phyloP scores from a whole-genome alignment of 2,888 invertebrate species.

The Ceramica pisi region DNA sequence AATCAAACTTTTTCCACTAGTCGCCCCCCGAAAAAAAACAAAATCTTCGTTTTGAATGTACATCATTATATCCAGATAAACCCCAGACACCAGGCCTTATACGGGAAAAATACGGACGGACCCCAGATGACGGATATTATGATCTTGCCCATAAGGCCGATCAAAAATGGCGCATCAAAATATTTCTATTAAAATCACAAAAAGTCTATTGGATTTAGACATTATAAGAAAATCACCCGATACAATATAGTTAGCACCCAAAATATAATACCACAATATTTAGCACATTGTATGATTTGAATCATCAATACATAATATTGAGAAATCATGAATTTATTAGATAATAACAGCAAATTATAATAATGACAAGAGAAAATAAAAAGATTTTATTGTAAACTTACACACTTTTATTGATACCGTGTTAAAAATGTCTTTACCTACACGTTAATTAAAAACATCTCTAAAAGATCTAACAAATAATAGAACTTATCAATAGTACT shows the following conservation, averaged over 20 bases:
- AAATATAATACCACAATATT: slow-evolving; percentile 9
- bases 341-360: not conserved
- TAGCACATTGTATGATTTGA: slow-evolving; percentile 37
- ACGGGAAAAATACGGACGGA: no score
- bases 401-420: not conserved
- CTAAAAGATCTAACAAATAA: not conserved
- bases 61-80: no score
- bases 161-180: not conserved
- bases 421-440: not conserved
- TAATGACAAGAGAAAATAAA: slow-evolving; percentile 30
- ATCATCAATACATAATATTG: slow-evolving; percentile 36
- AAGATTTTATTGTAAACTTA: not conserved
- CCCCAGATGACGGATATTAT: no score
- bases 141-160: not conserved
- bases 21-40: no score
- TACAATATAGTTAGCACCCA: slow-evolving; percentile 23
- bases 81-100: no score
- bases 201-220: not conserved
- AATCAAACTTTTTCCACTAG: no score
- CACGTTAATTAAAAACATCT: not conserved
- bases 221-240: not conserved
- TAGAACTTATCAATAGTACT: no score
- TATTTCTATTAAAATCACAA: not conserved
- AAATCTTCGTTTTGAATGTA: no score
- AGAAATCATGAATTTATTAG: slow-evolving; percentile 41